Evolutionary conservation across 2,888 invertebrate genomes (phyloP).

Genomic region (Erynnis tages): DNA sequence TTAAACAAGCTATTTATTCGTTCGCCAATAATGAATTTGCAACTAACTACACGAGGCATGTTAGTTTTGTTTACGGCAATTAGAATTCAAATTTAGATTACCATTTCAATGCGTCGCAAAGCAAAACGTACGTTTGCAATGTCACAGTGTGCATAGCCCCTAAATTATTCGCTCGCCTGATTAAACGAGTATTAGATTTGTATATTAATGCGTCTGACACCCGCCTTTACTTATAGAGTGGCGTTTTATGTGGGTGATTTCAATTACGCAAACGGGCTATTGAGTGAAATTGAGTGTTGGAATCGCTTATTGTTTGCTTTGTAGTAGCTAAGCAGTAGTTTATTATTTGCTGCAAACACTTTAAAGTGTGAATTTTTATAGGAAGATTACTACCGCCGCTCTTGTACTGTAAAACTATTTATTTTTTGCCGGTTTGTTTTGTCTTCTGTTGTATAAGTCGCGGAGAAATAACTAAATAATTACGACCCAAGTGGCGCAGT

Average conservation of each 20-base stretch:
- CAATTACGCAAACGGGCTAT: conserved; percentile 9
- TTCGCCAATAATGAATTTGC: no score
- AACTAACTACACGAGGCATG: background rate
- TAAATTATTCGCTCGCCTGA: conserved; percentile 25
- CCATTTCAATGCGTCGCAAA: background rate
- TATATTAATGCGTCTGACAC: conserved; percentile 20
- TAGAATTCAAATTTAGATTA: background rate
- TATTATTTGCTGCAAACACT: no score
- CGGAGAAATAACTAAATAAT: no score
- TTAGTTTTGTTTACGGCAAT: background rate
- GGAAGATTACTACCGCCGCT: no score
- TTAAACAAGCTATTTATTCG: no score
- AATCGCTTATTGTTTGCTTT: conserved; percentile 1
- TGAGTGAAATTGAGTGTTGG: background rate
- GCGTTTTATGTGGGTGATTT: conserved; percentile 21
- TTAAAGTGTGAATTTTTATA: conserved; percentile 27
- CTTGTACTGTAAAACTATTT: no score
- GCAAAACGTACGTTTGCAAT: no score
- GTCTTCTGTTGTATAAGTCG: no score
- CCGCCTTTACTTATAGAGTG: background rate
- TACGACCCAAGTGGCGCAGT: no score
- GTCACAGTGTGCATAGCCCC: background rate
- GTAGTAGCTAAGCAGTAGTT: background rate
- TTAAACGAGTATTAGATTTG: conserved; percentile 44
- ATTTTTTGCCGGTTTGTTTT: no score